Base-by-base conservation (phyloP, 1,140 invertebrate species). In the Apis florea region DNA sequence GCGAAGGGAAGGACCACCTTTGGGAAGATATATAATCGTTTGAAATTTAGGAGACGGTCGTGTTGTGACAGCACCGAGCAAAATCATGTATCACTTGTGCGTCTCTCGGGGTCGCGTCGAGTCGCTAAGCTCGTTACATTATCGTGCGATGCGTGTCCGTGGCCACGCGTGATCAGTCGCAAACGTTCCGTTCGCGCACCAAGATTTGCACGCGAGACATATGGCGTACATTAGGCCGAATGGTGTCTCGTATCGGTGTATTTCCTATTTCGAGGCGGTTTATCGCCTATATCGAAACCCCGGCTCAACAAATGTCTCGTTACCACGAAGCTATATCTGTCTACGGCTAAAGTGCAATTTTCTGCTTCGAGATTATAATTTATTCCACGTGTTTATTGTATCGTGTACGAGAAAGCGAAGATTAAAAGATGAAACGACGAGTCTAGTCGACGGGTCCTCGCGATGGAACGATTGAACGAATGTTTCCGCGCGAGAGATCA, bases 51-150 rank as follows among this genome's bases (percentile, higher is more conserved):
- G 69, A 83, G 86, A 81, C 81, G 63, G 21, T 83, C 67, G 54
- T 90, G 89, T 90, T 90, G 83, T 90, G 89, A 90, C 89, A 88
- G 79, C 51, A 13, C 63, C 67, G 85, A 84, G 83, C 80, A 82
- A 64, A 73, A 83, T 84, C 86, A 78, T 89, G 85, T 87, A 90
- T 90, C 87, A 84, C 79, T 40, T 6, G 31, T 17, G 40, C 8
- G 51, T 51, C 67, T 64, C 40, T 53, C 26, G 64, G 64, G 54
- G 26, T 58, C 61, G 49, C 61, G 49, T 63, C 66, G 21, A 17
- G 51, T 64, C 31, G n/a, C n/a, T 59, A 24, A 71, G 85, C 85
- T 79, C 77, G 68, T 40, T 61, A 68, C 82, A 80, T 87, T 80
- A 79, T 76, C 84, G 80, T 24, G 6, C 63, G 40, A 84, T 68